Evolutionary conservation across 2,113 vertebrate species (phyloP).

Genomic region (Microcebus lehilahytsara): DNA sequence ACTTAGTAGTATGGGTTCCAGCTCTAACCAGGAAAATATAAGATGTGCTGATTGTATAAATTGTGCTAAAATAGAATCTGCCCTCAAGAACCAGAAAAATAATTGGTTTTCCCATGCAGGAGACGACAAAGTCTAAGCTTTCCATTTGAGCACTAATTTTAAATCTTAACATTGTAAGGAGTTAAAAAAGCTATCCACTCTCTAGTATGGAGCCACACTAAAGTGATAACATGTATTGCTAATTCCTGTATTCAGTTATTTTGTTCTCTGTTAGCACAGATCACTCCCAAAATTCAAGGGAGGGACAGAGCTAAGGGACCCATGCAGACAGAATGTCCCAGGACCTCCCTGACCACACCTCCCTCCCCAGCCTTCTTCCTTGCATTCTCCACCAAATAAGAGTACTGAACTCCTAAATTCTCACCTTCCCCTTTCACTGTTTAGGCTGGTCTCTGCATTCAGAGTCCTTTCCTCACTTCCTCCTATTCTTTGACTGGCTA

Average conservation of each 20-base stretch:
- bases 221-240: constrained; percentile 5
- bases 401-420: not conserved
- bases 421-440: not conserved
- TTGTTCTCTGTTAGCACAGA: not conserved
- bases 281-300: not conserved
- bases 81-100: not conserved
- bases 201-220: not conserved
- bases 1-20: too few species aligned
- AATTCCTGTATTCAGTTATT: not conserved
- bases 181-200: not conserved
- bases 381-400: not conserved
- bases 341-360: not conserved
- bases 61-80: not conserved
- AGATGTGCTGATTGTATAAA: not conserved
- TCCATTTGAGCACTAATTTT: not conserved
- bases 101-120: not conserved
- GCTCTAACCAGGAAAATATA: too few species aligned
- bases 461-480: not conserved
- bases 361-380: too few species aligned
- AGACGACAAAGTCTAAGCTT: not conserved
- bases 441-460: not conserved
- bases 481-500: not conserved
- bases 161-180: not conserved
- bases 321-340: not conserved
- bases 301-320: not conserved